Evolutionary conservation across 2,797 vertebrate genomes (phyloP).

Genomic region (Botia kubotai): DNA sequence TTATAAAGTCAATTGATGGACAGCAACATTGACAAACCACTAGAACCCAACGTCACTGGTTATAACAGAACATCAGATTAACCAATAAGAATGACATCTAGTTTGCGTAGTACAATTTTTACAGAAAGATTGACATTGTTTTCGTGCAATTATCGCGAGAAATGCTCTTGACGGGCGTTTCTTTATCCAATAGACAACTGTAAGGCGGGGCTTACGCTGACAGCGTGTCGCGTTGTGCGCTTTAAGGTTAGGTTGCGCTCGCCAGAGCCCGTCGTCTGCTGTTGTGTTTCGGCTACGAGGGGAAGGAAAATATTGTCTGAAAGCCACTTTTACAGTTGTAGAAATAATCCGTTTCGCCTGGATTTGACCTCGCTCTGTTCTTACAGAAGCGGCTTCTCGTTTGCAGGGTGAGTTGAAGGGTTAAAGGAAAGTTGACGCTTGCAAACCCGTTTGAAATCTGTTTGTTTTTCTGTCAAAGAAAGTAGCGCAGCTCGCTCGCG

Average conservation of each 20-base stretch:
- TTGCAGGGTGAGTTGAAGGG: conserved; percentile 60
- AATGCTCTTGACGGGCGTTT: background rate
- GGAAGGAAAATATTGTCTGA: conserved; percentile 60
- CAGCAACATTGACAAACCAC: conserved; percentile 48
- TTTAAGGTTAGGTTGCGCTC: conserved; percentile 62
- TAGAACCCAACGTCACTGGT: conserved; percentile 36
- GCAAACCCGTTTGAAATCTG: conserved; percentile 71
- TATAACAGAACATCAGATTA: conserved; percentile 2
- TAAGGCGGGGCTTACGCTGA: conserved; percentile 52
- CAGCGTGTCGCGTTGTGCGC: conserved; percentile 58
- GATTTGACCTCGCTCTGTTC: conserved; percentile 7
- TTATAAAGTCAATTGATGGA: conserved; percentile 50
- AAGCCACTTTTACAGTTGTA: conserved; percentile 48
- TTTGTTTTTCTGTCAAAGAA: conserved; percentile 81
- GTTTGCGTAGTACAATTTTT: conserved; percentile 48
- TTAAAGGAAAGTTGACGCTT: conserved; percentile 52
- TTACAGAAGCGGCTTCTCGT: conserved; percentile 43
- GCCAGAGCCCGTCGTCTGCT: conserved; percentile 64
- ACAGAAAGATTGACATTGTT: conserved; percentile 36
- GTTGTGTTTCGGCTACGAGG: conserved; percentile 58
- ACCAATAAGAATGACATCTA: conserved; percentile 42
- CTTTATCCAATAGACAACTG: conserved; percentile 50
- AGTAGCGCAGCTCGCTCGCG: conserved; percentile 79
- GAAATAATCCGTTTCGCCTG: conserved; percentile 25
- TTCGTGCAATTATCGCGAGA: conserved; percentile 30